Evolutionary conservation across 2,888 invertebrate species (phyloP).

Genomic region (Scaptodrosophila latifasciaeformis): DNA sequence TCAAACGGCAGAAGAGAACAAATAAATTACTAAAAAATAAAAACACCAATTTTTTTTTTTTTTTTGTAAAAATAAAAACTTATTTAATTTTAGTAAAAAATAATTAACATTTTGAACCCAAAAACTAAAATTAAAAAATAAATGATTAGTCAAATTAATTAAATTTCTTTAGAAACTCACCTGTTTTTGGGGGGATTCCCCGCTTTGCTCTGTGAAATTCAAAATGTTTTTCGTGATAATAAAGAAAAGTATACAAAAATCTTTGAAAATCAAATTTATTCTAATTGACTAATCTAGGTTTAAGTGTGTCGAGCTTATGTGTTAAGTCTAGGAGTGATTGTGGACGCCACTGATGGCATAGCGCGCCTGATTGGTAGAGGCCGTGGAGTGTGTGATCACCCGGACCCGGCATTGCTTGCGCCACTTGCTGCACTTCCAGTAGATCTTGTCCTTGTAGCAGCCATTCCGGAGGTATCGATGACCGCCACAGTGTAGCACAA

Average conservation of each 20-base stretch:
- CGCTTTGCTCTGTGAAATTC: too few relatives aligned
- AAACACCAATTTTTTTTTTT: neutral
- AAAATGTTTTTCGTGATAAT: too few relatives aligned
- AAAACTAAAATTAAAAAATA: neutral
- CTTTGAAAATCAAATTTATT: neutral
- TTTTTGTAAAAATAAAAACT: neutral
- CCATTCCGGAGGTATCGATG: slow-evolving; percentile 75
- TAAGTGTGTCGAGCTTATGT: too few relatives aligned
- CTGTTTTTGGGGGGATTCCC: neutral
- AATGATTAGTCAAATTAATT: neutral
- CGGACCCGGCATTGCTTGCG: slow-evolving; percentile 73
- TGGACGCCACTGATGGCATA: slow-evolving; percentile 71
- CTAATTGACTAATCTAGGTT: too few relatives aligned
- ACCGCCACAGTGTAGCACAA: slow-evolving; percentile 70
- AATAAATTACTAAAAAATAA: neutral
- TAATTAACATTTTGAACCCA: neutral
- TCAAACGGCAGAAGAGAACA: too few relatives aligned
- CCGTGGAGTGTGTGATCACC: slow-evolving; percentile 69
- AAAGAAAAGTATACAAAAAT: too few relatives aligned
- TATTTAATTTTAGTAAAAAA: slow-evolving; percentile 2
- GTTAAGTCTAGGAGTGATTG: slow-evolving; percentile 65
- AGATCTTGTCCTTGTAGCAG: slow-evolving; percentile 72
- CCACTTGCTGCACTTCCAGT: slow-evolving; percentile 76
- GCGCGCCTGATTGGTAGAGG: slow-evolving; percentile 46
- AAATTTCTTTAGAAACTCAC: neutral